phyloP scores from a whole-genome alignment of 2,888 invertebrate species.

The Harmothoe impar region DNA sequence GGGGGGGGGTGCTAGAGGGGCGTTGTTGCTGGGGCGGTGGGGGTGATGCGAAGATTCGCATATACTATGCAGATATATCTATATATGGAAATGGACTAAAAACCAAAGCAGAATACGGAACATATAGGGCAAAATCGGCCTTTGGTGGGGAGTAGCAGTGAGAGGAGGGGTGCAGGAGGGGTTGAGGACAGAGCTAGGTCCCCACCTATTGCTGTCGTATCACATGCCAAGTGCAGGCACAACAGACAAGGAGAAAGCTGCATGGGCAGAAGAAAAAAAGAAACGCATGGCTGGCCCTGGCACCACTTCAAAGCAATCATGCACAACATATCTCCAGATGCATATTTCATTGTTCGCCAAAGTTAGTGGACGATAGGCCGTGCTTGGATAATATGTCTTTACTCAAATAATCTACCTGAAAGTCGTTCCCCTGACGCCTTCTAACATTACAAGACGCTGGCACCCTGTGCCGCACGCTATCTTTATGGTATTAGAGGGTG shows the following conservation, averaged over 20 bases:
- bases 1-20: not conserved
- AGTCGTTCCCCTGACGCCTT: not conserved
- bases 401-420: conserved; percentile 2
- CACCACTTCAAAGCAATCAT: conserved; percentile 56
- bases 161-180: not conserved
- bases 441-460: not conserved
- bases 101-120: not conserved
- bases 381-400: not conserved
- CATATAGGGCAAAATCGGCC: not conserved
- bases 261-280: conserved; percentile 2
- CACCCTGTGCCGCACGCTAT: not conserved
- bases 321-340: conserved; percentile 55
- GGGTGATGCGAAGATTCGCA: not conserved
- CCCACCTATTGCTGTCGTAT: not conserved
- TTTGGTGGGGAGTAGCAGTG: not conserved
- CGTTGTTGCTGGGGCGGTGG: not conserved
- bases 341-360: conserved; percentile 36
- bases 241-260: not conserved
- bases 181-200: not conserved
- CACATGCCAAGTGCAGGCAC: conserved; percentile 24
- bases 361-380: not conserved
- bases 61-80: not conserved
- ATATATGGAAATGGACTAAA: not conserved
- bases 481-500: not conserved
- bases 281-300: conserved; percentile 19